Percentiles rank a stretch among this genome's conserved stretches.
Conservation (phyloP, 2,113 vertebrate genomes). For the Colossoma macropomum region DNA sequence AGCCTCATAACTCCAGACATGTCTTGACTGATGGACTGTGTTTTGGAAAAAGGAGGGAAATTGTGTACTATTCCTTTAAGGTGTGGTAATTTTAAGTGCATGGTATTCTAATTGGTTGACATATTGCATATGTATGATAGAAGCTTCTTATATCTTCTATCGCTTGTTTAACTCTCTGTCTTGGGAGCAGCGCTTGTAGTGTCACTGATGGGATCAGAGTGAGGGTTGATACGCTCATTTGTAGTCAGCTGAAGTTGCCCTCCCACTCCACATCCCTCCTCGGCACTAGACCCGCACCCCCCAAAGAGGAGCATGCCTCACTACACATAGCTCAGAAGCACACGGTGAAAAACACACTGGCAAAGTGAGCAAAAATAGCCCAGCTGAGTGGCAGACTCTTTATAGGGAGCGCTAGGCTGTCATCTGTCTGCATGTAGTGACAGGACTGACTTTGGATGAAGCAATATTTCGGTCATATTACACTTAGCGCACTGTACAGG, state of each 20-base stretch:
- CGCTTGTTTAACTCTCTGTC: background rate
- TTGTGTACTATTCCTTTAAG: background rate
- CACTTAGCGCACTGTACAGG: conserved; percentile 7
- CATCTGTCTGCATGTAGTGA: conserved; percentile 17
- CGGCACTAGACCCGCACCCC: conserved; percentile 27
- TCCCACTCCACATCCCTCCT: conserved; percentile 57
- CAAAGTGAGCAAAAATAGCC: conserved; percentile 16
- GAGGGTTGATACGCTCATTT: conserved; percentile 65
- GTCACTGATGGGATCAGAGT: conserved; percentile 34
- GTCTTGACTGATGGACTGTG: no score
- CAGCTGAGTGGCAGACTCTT: conserved; percentile 19
- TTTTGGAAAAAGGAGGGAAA: background rate
- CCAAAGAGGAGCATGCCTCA: conserved; percentile 24
- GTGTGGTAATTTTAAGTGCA: background rate
- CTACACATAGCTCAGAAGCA: conserved; percentile 31
- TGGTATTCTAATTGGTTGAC: background rate
- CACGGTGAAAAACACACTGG: conserved; percentile 34
- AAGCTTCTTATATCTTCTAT: background rate
- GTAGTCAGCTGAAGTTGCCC: conserved; percentile 66
- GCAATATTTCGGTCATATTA: conserved; percentile 20
- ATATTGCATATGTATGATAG: background rate
- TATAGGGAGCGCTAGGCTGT: conserved; percentile 7
- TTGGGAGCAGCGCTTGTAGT: conserved; percentile 18
- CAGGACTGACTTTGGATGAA: background rate
- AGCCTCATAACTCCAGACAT: no score